Percentiles rank a stretch among this genome's conserved stretches.
phyloP scores from a whole-genome alignment of 2,113 vertebrate species.

The Plotosus lineatus region DNA sequence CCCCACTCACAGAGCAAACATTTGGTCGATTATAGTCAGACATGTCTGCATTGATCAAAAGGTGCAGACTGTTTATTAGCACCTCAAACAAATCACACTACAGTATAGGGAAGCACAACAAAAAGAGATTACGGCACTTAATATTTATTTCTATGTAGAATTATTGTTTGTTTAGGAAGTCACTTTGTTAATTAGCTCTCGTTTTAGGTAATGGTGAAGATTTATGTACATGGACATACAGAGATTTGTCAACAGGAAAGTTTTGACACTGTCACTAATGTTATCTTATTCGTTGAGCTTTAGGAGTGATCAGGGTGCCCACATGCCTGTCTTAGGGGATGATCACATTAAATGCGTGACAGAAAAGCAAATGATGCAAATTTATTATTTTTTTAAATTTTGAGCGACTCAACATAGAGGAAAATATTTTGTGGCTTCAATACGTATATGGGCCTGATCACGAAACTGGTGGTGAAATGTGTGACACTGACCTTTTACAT shows the following conservation, averaged over 20 bases:
- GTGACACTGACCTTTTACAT: no score
- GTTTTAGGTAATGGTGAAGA: background rate
- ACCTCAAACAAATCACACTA: background rate
- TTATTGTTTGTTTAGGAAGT: background rate
- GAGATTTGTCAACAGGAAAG: background rate
- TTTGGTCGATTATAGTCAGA: background rate
- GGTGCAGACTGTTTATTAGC: background rate
- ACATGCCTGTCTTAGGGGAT: background rate
- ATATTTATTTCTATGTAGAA: background rate
- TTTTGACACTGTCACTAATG: background rate
- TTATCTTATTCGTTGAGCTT: no score
- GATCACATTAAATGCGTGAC: no score
- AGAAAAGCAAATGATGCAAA: no score
- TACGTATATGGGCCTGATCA: no score
- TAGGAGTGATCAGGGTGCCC: background rate
- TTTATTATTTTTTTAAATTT: no score
- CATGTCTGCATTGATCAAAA: background rate
- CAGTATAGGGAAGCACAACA: background rate
- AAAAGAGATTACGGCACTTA: background rate
- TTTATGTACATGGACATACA: background rate
- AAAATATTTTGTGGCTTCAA: no score
- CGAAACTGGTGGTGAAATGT: no score
- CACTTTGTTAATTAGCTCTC: background rate
- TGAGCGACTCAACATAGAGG: no score
- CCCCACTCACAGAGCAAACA: background rate